Evolutionary conservation across 2,888 invertebrate genomes (phyloP), one percentile per base, ranked within the genome.

Genomic region (Nasonia oneida): DNA sequence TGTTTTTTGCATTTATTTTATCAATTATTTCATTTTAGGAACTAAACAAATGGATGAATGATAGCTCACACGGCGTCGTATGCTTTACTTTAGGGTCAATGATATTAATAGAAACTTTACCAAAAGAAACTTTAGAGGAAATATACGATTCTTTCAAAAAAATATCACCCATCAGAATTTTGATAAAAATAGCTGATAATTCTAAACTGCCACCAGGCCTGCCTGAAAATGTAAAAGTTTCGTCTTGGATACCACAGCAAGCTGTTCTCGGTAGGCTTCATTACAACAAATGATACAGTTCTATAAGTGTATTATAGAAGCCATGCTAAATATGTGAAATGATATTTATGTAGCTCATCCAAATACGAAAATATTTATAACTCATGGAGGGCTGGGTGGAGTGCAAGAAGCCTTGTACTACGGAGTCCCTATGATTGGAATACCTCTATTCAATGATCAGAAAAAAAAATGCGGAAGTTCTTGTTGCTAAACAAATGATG

Each of bases 391-490:
- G 23, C 73, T 91, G 0, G 89, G 92, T 91, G 89, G 92, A 4
- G 89, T 89, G 4, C 88, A 89, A 57, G 93, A 93, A 85, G 88
- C 93, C 6, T 67, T 92, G 12, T 86, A 89, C 29, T 88, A 78
- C 39, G 91, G 88, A 2, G 89, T 93, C 1, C 93, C 93, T 0
- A 88, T 92, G 90, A 85, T 93, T 1, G 91, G 91, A 2, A 86
- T 93, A 33, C 93, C 93, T 0, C 78, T 93, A 0, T 92, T 91
- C 71, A 91, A 89, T 0, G 93, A 93, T 88, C 93, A 93, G 47
- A 64, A 86, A 12, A 47, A 47, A 84, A 14, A 89, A 88, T 74
- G 64, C 87, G 1, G 57, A 85, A 61, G 47, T 86, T 50, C 86
- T 87, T 61, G 83, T 78, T 47, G 79, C 79, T 29, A 88, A 87